Conservation (phyloP, 2,797 vertebrate genomes). For the Cheirogaleus major region DNA sequence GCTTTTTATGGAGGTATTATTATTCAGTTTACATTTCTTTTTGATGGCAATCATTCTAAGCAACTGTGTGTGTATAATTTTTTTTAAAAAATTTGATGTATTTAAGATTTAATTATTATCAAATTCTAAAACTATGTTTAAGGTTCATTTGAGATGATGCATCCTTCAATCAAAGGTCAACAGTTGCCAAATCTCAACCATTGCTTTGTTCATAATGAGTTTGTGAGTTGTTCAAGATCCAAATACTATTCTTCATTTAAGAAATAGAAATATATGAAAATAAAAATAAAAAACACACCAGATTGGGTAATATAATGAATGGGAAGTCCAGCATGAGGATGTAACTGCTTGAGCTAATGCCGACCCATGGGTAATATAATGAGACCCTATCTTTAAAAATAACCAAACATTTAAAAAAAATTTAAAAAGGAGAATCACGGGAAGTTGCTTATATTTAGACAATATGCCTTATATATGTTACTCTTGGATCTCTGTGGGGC, state of each 20-base stretch:
- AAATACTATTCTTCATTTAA: not conserved
- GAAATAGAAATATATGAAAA: not conserved
- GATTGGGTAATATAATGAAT: not conserved
- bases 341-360: no score
- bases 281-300: not conserved
- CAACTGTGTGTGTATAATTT: not conserved
- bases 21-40: not conserved
- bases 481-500: not conserved
- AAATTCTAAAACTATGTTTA: not conserved
- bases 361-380: not conserved
- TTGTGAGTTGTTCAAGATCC: not conserved
- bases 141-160: not conserved
- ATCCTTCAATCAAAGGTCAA: not conserved
- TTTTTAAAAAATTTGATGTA: not conserved
- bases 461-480: not conserved
- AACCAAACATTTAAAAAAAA: not conserved
- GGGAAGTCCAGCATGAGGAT: no score
- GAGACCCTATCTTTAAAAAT: not conserved
- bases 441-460: not conserved
- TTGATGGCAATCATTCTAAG: not conserved
- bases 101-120: not conserved
- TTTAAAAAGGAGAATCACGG: not conserved
- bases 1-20: not conserved
- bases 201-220: not conserved
- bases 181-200: not conserved